Evolutionary conservation across 2,888 invertebrate genomes (phyloP).

Genomic region (Dorcus parallelipipedus): DNA sequence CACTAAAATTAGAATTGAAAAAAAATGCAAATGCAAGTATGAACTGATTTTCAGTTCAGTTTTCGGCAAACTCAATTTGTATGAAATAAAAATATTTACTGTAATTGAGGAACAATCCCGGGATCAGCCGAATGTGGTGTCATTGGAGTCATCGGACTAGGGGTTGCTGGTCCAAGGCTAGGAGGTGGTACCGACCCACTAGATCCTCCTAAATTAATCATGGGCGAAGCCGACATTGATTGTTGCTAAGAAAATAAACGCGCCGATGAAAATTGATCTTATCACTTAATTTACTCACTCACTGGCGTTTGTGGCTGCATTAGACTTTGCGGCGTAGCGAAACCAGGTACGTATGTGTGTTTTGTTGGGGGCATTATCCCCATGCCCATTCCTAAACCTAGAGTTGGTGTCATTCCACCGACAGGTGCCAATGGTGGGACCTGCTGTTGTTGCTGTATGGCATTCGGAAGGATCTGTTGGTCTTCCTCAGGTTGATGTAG

Average conservation of each 20-base stretch:
- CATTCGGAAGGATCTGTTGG: slow-evolving; percentile 83
- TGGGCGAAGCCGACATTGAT: slow-evolving; percentile 56
- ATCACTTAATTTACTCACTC: slow-evolving; percentile 29
- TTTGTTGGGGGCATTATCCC: slow-evolving; percentile 69
- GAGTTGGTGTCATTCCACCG: slow-evolving; percentile 55
- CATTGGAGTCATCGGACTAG: slow-evolving; percentile 81
- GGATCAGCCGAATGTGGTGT: slow-evolving; percentile 92
- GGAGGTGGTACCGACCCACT: slow-evolving; percentile 59
- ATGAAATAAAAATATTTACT: slow-evolving; percentile 56
- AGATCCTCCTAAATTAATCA: slow-evolving; percentile 64
- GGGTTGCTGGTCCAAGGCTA: slow-evolving; percentile 70
- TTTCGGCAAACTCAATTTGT: background rate
- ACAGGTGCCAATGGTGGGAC: slow-evolving; percentile 51
- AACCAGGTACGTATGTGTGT: slow-evolving; percentile 73
- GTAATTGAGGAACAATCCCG: slow-evolving; percentile 88
- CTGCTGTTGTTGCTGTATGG: slow-evolving; percentile 69
- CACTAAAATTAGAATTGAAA: no score
- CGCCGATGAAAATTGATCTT: background rate
- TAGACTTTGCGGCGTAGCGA: slow-evolving; percentile 76
- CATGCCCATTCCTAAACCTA: slow-evolving; percentile 61
- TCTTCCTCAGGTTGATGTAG: slow-evolving; percentile 88
- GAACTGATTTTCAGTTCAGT: no score
- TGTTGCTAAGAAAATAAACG: slow-evolving; percentile 15
- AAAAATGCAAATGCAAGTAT: no score
- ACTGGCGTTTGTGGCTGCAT: slow-evolving; percentile 91